Evolutionary conservation across 2,888 invertebrate genomes (phyloP), one percentile per base, ranked within the genome.

Genomic region (Tenthredo scrophulariae): DNA sequence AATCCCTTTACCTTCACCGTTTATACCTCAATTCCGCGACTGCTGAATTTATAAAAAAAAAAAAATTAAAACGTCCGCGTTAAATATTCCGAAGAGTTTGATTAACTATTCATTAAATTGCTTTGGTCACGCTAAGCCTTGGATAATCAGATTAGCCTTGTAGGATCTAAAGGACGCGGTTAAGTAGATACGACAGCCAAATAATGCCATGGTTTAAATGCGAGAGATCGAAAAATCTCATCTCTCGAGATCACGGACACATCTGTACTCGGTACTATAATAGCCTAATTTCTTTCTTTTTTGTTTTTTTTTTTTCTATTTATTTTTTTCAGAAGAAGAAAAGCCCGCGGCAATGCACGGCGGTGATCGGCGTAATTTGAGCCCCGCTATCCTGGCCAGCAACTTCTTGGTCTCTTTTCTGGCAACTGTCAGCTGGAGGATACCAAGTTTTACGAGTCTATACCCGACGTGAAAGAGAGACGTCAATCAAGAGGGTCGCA

Each of bases 291-390:
- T n/a, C n/a, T 54, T 6, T 18, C n/a, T 50, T 33, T 29, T 10
- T 15, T 65, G 10, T 15, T 40, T 3, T 74, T 74, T 74, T 72
- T 26, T 40, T 9, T 46, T 22, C 7, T 7, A 7, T 37, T n/a
- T n/a, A n/a, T 70, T 22, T 40, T 9, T 74, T 40, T 74, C 91
- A 92, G 92, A 92, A 87, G 92, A 92, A 87, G 92, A 92, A 88
- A 92, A 92, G 87, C 92, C 92, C 4, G 92, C 92, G 86, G 92
- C 92, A 84, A 92, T 92, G 92, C 92, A 93, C 90, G 93, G 93
- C 15, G 93, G 93, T 74, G 93, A 93, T 90, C 91, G 92, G 84
- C 89, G 93, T 87, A 93, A 92, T 89, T 89, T 91, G 86, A 91
- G 92, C 86, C 91, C 92, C 40, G 91, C 92, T 86, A 92, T 93